Evolutionary conservation across 2,113 vertebrate species (phyloP).

Genomic region (Calcarius ornatus): DNA sequence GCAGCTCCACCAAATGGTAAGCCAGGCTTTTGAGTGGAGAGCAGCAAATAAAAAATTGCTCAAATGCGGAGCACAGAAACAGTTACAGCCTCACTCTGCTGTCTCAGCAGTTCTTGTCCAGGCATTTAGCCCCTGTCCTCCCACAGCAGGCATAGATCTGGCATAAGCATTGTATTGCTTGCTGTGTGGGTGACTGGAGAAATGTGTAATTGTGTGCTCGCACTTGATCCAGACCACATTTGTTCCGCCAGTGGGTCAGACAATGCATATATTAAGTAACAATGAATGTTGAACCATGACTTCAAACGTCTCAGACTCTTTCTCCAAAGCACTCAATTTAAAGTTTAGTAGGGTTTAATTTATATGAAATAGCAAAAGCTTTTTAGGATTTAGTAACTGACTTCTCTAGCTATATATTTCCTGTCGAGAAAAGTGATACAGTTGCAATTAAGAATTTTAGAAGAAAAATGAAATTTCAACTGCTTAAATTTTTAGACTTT

Average conservation of each 20-base stretch:
- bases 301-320: neutral
- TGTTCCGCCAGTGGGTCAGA: neutral
- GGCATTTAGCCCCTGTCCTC: neutral
- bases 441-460: neutral
- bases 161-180: neutral
- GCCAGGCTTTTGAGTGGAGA: neutral
- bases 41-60: neutral
- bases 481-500: neutral
- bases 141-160: neutral
- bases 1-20: neutral
- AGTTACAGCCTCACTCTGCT: neutral
- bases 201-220: neutral
- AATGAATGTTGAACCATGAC: neutral
- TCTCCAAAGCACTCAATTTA: neutral
- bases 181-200: neutral
- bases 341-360: neutral
- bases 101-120: constrained; percentile 16
- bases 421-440: neutral
- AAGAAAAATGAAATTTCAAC: neutral
- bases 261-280: neutral
- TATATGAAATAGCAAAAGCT: neutral
- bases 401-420: neutral
- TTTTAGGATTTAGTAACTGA: neutral
- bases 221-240: neutral
- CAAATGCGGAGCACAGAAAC: neutral